Conservation (phyloP, 2,888 invertebrate genomes). For the Pedicia rivosa region DNA sequence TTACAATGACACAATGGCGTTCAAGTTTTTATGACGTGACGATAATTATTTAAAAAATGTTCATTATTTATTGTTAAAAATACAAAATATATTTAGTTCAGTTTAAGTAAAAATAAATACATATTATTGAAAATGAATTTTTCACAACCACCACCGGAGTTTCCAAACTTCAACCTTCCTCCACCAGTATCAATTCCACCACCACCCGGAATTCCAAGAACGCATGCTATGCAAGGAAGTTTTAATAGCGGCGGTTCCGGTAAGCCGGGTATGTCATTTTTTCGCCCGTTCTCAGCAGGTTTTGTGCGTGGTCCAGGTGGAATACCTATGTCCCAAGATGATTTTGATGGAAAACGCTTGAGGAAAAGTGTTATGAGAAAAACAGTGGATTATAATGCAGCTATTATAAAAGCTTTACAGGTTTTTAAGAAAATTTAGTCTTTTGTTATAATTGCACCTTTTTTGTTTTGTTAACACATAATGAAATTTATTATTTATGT, state of each 20-base stretch:
- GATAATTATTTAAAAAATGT: no score
- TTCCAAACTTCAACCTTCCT: conserved; percentile 16
- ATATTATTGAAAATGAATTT: conserved; percentile 15
- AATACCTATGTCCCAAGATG: conserved; percentile 57
- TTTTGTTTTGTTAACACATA: not conserved
- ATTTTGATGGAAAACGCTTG: conserved; percentile 90
- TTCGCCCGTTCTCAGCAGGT: conserved; percentile 25
- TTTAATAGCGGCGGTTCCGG: conserved; percentile 16
- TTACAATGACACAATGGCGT: no score
- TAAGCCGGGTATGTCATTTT: conserved; percentile 26
- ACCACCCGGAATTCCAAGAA: conserved; percentile 18
- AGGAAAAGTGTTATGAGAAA: conserved; percentile 94
- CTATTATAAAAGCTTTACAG: conserved; percentile 84
- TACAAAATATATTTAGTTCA: not conserved
- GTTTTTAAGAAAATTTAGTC: conserved; percentile 28
- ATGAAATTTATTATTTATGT: conserved; percentile 7
- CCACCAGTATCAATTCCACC: conserved; percentile 14
- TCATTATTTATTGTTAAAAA: not conserved
- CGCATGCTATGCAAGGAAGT: conserved; percentile 11
- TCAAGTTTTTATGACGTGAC: no score
- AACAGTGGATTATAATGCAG: conserved; percentile 95
- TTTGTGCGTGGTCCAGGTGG: conserved; percentile 33
- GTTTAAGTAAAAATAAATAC: not conserved
- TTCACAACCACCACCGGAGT: conserved; percentile 21
- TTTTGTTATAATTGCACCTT: not conserved